These are phyloP conservation scores for Apantesis nais DNA, from an alignment of 2,888 invertebrate genomes.

Conservation along the genomic window DNA sequence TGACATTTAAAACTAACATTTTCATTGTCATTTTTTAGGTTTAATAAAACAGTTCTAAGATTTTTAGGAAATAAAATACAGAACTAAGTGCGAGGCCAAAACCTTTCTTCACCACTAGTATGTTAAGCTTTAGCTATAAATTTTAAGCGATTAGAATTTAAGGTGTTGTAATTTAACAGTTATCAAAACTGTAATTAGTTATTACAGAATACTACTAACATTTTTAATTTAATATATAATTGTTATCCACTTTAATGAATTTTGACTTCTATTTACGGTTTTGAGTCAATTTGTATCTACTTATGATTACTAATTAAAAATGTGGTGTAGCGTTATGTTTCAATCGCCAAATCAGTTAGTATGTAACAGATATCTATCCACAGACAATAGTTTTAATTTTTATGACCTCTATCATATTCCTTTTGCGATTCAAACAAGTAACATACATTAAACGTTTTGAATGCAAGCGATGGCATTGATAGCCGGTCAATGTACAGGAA, in stretches of 20 bases:
- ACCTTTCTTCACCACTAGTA: neutral
- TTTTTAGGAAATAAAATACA: neutral
- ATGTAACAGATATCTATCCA: neutral
- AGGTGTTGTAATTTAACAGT: neutral
- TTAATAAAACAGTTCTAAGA: too few relatives aligned
- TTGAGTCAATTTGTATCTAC: neutral
- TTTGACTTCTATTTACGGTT: neutral
- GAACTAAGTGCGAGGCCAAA: neutral
- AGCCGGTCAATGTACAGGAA: conserved; percentile 27
- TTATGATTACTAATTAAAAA: neutral
- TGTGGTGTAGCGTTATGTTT: neutral
- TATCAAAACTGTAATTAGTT: too few relatives aligned
- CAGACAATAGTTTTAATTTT: neutral
- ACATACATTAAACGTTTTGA: conserved; percentile 14
- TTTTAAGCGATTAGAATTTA: too few relatives aligned
- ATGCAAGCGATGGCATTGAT: conserved; percentile 18
- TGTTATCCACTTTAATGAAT: neutral
- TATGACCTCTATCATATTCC: conserved; percentile 7
- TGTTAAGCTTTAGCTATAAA: neutral
- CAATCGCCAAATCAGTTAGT: neutral
- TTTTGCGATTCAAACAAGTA: conserved; percentile 9
- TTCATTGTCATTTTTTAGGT: too few relatives aligned
- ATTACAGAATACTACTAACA: too few relatives aligned
- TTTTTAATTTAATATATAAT: neutral
- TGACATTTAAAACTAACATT: neutral